A percentile compares a stretch with the other conserved stretches of the same genome.
Conservation (phyloP, 2,888 invertebrate species). For the Chorisops tibialis region DNA sequence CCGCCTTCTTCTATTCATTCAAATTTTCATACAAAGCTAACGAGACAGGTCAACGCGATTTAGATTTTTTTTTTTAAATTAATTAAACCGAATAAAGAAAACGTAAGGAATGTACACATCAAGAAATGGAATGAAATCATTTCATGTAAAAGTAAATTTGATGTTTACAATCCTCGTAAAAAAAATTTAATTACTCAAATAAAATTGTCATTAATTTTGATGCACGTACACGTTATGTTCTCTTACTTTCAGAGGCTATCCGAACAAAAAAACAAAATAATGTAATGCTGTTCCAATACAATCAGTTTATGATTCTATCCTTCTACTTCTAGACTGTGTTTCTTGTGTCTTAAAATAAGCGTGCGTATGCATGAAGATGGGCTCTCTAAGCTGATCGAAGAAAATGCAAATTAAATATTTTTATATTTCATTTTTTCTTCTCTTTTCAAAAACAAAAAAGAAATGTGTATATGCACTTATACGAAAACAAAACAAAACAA, state of each 20-base stretch:
- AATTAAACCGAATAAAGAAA: too few relatives aligned
- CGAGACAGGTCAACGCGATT: too few relatives aligned
- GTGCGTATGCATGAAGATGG: not conserved
- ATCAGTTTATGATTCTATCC: not conserved
- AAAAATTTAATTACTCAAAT: not conserved
- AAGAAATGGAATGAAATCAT: too few relatives aligned
- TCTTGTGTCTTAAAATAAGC: not conserved
- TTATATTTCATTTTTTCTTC: conserved; percentile 12
- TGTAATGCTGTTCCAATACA: not conserved
- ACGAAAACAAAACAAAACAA: conserved; percentile 20
- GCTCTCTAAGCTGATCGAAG: not conserved
- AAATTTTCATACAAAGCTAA: not conserved
- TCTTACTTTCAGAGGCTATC: conserved; percentile 31
- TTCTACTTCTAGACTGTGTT: not conserved
- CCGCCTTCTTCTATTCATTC: not conserved
- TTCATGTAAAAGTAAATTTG: not conserved
- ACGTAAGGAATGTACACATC: too few relatives aligned
- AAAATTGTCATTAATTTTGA: conserved; percentile 11
- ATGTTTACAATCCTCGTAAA: conserved; percentile 6
- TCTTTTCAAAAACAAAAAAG: too few relatives aligned
- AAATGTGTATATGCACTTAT: too few relatives aligned
- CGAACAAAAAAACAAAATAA: not conserved
- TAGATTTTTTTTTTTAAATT: too few relatives aligned
- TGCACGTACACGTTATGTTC: conserved; percentile 28
- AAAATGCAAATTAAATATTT: not conserved